Evolutionary conservation across 2,113 vertebrate genomes (phyloP).

Genomic region (Anser cygnoides): DNA sequence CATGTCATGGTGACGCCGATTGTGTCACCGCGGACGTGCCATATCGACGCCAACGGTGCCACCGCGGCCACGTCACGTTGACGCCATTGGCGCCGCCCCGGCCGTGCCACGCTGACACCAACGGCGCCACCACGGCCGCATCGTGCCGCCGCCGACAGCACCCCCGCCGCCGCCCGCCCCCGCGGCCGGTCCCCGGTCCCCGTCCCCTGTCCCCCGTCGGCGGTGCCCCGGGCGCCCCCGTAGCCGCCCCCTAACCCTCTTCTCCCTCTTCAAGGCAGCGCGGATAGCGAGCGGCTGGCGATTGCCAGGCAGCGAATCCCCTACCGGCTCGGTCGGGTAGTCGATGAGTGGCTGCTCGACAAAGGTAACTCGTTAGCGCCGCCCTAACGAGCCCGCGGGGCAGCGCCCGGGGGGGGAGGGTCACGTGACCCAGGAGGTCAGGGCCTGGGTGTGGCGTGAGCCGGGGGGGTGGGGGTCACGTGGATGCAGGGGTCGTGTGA

Average conservation of each 20-base stretch:
- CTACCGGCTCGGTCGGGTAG: slow-evolving; percentile 99
- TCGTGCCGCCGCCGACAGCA: too few species aligned
- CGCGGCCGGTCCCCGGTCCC: not conserved
- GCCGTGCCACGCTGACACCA: too few species aligned
- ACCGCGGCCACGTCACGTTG: too few species aligned
- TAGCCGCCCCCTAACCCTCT: slow-evolving; percentile 11
- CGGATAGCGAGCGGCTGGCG: slow-evolving; percentile 99
- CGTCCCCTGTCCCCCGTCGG: too few species aligned
- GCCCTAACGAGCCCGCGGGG: not conserved
- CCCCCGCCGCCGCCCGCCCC: too few species aligned
- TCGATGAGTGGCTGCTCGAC: slow-evolving; percentile 99
- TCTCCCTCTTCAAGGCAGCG: slow-evolving; percentile 94
- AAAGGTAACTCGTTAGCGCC: slow-evolving; percentile 87
- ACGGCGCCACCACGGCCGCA: too few species aligned
- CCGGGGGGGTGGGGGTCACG: not conserved
- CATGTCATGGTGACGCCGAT: not conserved
- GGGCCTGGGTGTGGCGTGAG: too few species aligned
- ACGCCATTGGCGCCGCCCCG: too few species aligned
- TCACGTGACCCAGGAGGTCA: not conserved
- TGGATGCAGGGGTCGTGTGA: too few species aligned
- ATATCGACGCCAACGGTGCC: too few species aligned
- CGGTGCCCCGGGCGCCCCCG: too few species aligned
- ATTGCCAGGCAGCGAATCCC: slow-evolving; percentile 99
- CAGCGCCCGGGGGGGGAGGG: not conserved
- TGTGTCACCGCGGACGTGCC: not conserved